Percentiles rank a stretch among this genome's conserved stretches.
Conservation (phyloP, 2,888 invertebrate species). For the Rosalia funebris region DNA sequence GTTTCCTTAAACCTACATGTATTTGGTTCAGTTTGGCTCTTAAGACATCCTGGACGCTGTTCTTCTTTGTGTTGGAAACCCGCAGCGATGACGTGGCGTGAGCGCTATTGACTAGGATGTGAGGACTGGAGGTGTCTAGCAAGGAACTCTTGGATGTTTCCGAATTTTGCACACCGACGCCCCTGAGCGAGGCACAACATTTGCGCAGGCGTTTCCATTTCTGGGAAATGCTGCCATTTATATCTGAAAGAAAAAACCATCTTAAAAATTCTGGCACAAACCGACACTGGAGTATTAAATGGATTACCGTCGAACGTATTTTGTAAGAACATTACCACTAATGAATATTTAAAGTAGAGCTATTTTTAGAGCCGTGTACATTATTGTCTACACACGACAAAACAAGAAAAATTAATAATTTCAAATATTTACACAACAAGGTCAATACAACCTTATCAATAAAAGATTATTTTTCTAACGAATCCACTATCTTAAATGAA, state of each 20-base stretch:
- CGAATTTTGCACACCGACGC: constrained; percentile 68
- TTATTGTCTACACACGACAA: too few relatives aligned
- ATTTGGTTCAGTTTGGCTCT: constrained; percentile 76
- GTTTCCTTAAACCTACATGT: constrained; percentile 74
- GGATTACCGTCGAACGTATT: constrained; percentile 9
- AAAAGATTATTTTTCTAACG: constrained; percentile 25
- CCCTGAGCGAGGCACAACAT: constrained; percentile 70
- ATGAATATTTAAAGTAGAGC: too few relatives aligned
- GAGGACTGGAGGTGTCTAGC: constrained; percentile 66
- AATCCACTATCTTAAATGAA: constrained; percentile 11
- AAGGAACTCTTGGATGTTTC: constrained; percentile 66
- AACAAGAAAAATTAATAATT: constrained; percentile 31
- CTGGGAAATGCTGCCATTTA: constrained; percentile 79
- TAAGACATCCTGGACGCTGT: constrained; percentile 73
- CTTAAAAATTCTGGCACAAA: not conserved
- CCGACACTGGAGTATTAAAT: not conserved
- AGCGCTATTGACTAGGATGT: constrained; percentile 62
- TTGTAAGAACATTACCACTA: constrained; percentile 12
- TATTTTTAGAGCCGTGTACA: too few relatives aligned
- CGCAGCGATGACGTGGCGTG: constrained; percentile 64
- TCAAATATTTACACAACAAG: constrained; percentile 35
- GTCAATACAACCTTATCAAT: constrained; percentile 38
- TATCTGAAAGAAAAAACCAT: constrained; percentile 67
- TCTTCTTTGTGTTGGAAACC: constrained; percentile 64
- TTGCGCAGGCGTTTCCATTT: constrained; percentile 79